phyloP scores from a whole-genome alignment of 2,113 vertebrate genomes.

The Lepus europaeus region DNA sequence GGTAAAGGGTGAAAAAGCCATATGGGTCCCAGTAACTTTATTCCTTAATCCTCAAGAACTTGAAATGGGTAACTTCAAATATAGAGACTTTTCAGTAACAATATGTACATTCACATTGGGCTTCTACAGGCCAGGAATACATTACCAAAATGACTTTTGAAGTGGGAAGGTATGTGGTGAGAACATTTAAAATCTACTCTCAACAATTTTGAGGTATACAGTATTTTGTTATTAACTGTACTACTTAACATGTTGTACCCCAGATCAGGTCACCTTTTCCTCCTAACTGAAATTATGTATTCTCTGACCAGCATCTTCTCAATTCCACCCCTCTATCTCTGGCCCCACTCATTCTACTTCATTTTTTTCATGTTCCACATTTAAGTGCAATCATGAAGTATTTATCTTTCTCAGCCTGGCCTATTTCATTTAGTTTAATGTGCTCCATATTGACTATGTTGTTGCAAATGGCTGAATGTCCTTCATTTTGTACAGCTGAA shows the following conservation, averaged over 20 bases:
- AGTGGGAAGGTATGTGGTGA: not conserved
- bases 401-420: no score
- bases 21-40: not conserved
- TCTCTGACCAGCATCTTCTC: not conserved
- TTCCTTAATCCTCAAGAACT: not conserved
- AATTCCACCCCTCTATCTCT: not conserved
- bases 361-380: no score
- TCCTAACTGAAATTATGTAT: not conserved
- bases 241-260: not conserved
- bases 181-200: not conserved
- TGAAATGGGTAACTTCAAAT: not conserved
- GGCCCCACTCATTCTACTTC: no score
- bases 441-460: no score
- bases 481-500: no score
- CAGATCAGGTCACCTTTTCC: not conserved
- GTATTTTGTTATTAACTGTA: not conserved
- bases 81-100: not conserved
- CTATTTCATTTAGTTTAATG: no score
- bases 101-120: not conserved
- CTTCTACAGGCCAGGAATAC: conserved; percentile 10
- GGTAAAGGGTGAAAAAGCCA: not conserved
- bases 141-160: not conserved
- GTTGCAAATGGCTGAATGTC: no score
- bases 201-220: no score
- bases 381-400: no score